Evolutionary conservation across 2,888 invertebrate genomes (phyloP).

Genomic region (Pachliopta kotzebuea): DNA sequence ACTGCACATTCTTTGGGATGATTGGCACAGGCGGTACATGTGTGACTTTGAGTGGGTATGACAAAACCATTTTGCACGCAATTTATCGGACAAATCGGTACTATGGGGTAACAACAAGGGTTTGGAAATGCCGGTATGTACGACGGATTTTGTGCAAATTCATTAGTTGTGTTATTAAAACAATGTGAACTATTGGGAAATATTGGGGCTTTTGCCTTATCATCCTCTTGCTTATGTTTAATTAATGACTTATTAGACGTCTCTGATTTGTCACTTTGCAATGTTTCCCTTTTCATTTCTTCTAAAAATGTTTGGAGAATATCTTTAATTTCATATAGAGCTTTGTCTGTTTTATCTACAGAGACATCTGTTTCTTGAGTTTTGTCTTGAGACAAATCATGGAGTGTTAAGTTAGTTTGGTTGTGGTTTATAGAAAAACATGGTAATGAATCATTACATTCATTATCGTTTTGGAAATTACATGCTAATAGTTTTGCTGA

Average conservation of each 20-base stretch:
- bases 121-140: conserved; percentile 50
- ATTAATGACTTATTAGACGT: conserved; percentile 20
- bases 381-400: conserved; percentile 49
- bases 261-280: conserved; percentile 49
- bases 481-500: conserved; percentile 21
- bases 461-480: conserved; percentile 38
- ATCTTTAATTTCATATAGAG: conserved; percentile 69
- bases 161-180: conserved; percentile 42
- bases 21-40: conserved; percentile 51
- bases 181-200: conserved; percentile 44
- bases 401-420: conserved; percentile 36
- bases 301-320: conserved; percentile 63
- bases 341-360: conserved; percentile 61
- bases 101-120: conserved; percentile 61
- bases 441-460: conserved; percentile 41
- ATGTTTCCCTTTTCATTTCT: conserved; percentile 65
- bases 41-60: conserved; percentile 53
- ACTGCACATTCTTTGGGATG: conserved; percentile 42
- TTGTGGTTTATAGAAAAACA: conserved; percentile 39
- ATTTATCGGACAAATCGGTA: conserved; percentile 62
- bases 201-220: conserved; percentile 34
- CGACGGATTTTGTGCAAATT: conserved; percentile 40
- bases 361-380: conserved; percentile 47
- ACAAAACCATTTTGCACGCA: conserved; percentile 57
- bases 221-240: conserved; percentile 32